Evolutionary conservation across 2,888 invertebrate species (phyloP), one percentile per base, ranked within the genome.

Genomic region (Spisula subtruncata): DNA sequence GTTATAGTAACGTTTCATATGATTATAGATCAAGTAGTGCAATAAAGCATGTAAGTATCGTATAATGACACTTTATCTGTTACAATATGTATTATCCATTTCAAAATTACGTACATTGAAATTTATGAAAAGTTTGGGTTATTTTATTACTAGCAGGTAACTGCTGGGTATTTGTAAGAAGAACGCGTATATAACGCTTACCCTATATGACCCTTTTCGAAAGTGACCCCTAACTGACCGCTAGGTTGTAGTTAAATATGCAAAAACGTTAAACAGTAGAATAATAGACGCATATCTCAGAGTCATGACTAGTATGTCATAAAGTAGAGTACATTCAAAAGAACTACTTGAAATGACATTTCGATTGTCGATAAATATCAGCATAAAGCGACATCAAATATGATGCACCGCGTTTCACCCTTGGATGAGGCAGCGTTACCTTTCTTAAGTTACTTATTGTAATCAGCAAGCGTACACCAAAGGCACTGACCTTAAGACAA

Each of bases 181-280:
- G 75, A 75, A 75, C 32, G 75, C 75, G 35, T 75, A 75, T 75
- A 75, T 75, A 48, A 51, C 81, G 81, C 85, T 92, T 90, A 92
- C 91, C 91, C 89, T 81, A 86, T 35, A 79, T 91, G 92, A 91
- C 92, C 92, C 89, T 89, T 85, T 56, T 82, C 60, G 84, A 85
- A 71, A 84, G 89, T 90, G 92, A 91, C 91, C 91, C 80, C 83
- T 66, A 54, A 82, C 83, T 92, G 92, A 92, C 92, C 92, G 91
- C 81, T 66, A 83, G 87, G 83, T 82, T 83, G 90, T 90, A 85
- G 79, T 85, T 54, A 90, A 90, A 92, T 89, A 92, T 88, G 90
- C 90, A 90, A 92, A 75, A 90, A 90, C 87, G 87, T 90, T 92
- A 87, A 92, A 89, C 87, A 81, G 83, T 66, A 86, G 85, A 81